phyloP scores from a whole-genome alignment of 2,797 vertebrate species.

The Toxotes lorentzi region DNA sequence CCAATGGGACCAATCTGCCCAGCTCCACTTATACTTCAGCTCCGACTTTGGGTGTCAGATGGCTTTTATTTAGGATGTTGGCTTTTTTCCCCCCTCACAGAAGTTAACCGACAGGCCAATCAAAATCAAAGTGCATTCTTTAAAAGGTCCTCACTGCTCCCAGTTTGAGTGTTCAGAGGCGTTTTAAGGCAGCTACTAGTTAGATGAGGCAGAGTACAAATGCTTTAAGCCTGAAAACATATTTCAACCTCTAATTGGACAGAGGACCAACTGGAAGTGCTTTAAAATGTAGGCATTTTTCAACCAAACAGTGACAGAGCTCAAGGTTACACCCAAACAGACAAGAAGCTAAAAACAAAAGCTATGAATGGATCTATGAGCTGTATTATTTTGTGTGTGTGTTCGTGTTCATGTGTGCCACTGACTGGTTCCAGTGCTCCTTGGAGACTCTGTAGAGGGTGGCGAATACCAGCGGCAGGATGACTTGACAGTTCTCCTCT shows the following conservation, averaged over 20 bases:
- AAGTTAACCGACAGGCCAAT: not conserved
- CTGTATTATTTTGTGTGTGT: not conserved
- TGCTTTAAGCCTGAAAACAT: not conserved
- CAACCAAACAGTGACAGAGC: not conserved
- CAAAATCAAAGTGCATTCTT: not conserved
- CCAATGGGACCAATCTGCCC: not conserved
- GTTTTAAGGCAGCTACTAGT: not conserved
- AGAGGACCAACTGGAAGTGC: not conserved
- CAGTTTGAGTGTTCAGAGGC: not conserved
- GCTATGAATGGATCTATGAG: not conserved
- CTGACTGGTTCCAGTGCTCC: slow-evolving; percentile 98
- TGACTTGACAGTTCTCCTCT: slow-evolving; percentile 95
- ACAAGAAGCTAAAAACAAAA: not conserved
- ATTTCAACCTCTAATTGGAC: not conserved
- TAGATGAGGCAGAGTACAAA: not conserved
- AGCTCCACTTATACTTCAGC: not conserved
- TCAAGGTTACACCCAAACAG: not conserved
- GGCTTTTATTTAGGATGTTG: not conserved
- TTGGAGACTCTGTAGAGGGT: slow-evolving; percentile 96
- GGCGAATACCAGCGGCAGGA: slow-evolving; percentile 94
- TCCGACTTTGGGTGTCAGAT: not conserved
- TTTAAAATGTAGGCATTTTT: not conserved
- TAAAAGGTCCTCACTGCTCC: not conserved
- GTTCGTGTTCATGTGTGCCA: slow-evolving; percentile 35
- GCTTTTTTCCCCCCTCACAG: too few species aligned